A percentile compares a stretch with the other conserved stretches of the same genome.
phyloP scores from a whole-genome alignment of 2,888 invertebrate species.

The Tipula helvola region DNA sequence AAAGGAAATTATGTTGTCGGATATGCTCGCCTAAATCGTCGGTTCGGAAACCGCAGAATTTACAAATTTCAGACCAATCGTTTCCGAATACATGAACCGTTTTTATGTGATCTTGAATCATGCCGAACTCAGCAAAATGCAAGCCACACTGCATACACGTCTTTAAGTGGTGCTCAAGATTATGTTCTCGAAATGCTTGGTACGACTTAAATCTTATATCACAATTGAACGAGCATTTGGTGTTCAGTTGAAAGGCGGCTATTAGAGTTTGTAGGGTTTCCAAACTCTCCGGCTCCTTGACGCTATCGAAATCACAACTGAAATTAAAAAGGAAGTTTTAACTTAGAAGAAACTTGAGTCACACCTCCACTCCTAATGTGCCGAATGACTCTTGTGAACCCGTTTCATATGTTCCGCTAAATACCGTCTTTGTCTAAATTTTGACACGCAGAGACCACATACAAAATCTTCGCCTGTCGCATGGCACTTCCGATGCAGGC shows the following conservation, averaged over 20 bases:
- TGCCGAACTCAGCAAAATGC: not conserved
- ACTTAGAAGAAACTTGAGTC: too few species aligned
- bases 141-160: not conserved
- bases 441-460: slow-evolving; percentile 35
- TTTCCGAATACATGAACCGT: not conserved
- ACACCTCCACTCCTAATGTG: not conserved
- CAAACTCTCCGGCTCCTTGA: not conserved
- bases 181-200: not conserved
- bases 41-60: not conserved
- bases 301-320: not conserved
- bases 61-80: not conserved
- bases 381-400: not conserved
- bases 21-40: not conserved
- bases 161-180: not conserved
- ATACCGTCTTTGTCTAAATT: slow-evolving; percentile 41
- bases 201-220: not conserved
- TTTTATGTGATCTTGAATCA: not conserved
- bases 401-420: slow-evolving; percentile 37
- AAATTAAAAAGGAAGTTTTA: not conserved
- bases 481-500: slow-evolving; percentile 39
- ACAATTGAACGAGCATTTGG: not conserved
- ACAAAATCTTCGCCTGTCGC: slow-evolving; percentile 29
- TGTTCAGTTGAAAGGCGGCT: not conserved
- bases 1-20: not conserved
- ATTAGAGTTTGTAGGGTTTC: not conserved